These are phyloP conservation scores for Eucera pruinosa DNA, from an alignment of 2,888 invertebrate genomes.

Conservation along the genomic window DNA sequence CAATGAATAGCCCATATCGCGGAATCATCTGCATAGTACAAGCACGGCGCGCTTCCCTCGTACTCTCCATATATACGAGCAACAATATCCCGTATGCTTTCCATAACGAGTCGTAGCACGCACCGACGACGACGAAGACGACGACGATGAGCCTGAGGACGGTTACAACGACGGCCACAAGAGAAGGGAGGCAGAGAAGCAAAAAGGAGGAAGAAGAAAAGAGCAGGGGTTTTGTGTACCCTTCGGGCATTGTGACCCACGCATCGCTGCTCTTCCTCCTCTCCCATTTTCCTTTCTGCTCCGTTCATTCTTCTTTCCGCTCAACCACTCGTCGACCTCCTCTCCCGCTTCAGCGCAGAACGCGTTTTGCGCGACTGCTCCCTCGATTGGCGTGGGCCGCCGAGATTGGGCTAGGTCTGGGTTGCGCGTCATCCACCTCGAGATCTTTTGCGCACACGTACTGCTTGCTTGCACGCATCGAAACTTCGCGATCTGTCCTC, in stretches of 20 bases:
- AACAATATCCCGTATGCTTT: constrained; percentile 78
- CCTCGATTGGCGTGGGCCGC: constrained; percentile 75
- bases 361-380: constrained; percentile 75
- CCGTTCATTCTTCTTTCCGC: constrained; percentile 52
- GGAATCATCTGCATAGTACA: constrained; percentile 82
- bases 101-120: constrained; percentile 78
- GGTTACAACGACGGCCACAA: constrained; percentile 24
- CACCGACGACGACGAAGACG: constrained; percentile 47
- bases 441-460: constrained; percentile 38
- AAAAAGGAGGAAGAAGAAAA: constrained; percentile 28
- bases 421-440: constrained; percentile 63
- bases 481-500: neutral
- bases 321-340: constrained; percentile 39
- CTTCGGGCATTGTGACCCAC: constrained; percentile 81
- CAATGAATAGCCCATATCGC: constrained; percentile 82
- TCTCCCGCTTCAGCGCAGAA: constrained; percentile 61
- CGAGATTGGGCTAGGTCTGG: constrained; percentile 79
- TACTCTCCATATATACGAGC: constrained; percentile 77
- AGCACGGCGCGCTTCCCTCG: constrained; percentile 74
- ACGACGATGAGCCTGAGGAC: constrained; percentile 36
- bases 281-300: constrained; percentile 35
- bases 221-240: constrained; percentile 56
- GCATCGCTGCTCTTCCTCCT: constrained; percentile 73
- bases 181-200: constrained; percentile 4
- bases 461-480: constrained; percentile 26